Evolutionary conservation across 2,888 invertebrate species (phyloP).

Genomic region (Nymphalis polychloros): DNA sequence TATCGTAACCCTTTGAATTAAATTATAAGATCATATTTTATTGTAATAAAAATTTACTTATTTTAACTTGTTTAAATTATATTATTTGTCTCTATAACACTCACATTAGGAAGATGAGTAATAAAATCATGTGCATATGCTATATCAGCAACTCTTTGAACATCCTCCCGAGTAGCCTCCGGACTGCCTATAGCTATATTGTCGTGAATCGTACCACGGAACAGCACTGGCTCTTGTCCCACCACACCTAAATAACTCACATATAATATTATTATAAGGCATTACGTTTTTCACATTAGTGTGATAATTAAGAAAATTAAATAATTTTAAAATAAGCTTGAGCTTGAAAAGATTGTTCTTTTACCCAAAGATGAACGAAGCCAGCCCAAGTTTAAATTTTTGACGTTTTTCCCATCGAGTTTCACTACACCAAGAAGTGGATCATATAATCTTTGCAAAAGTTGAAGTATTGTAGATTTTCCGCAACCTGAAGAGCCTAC

Average conservation of each 20-base stretch:
- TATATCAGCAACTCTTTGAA: constrained; percentile 86
- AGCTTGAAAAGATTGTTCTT: too few species aligned
- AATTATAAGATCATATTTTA: background rate
- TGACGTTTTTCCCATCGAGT: constrained; percentile 85
- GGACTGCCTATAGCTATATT: constrained; percentile 87
- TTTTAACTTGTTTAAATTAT: too few species aligned
- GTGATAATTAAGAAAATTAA: background rate
- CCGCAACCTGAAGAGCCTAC: constrained; percentile 91
- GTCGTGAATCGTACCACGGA: constrained; percentile 88
- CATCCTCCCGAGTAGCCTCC: constrained; percentile 84
- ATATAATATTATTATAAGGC: background rate
- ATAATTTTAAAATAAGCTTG: too few species aligned
- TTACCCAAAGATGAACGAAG: constrained; percentile 87
- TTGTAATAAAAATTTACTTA: background rate
- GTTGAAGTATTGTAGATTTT: constrained; percentile 89
- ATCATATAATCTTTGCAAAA: constrained; percentile 88
- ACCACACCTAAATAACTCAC: constrained; percentile 83
- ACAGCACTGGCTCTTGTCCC: constrained; percentile 93
- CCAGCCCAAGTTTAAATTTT: constrained; percentile 87
- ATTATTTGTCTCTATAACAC: constrained; percentile 38
- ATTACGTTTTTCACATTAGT: too few species aligned
- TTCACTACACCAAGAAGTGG: constrained; percentile 81
- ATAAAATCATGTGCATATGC: constrained; percentile 91
- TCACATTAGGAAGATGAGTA: constrained; percentile 84
- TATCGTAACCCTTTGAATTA: constrained; percentile 84